Conservation (phyloP, 2,113 vertebrate genomes). For the Macrotis lagotis region DNA sequence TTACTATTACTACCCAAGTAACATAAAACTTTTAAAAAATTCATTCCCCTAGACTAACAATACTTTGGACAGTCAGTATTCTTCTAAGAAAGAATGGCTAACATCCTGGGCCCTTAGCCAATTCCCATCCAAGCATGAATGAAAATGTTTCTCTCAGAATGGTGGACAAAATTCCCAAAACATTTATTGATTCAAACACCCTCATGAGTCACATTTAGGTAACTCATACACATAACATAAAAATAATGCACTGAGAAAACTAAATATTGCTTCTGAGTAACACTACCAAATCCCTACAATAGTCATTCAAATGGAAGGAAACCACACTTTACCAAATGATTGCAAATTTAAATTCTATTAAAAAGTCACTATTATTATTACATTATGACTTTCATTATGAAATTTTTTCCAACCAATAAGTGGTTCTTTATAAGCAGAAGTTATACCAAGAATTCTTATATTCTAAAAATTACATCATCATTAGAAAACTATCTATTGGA, state of each 20-base stretch:
- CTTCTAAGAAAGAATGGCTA: background rate
- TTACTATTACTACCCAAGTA: background rate
- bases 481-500: background rate
- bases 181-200: too few relatives aligned
- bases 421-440: background rate
- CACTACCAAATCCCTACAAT: background rate
- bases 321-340: background rate
- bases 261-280: background rate
- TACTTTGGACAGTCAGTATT: background rate
- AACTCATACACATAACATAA: background rate
- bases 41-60: background rate
- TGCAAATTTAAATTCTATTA: background rate
- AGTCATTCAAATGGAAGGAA: background rate
- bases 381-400: background rate
- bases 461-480: background rate
- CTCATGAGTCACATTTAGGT: background rate
- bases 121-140: background rate
- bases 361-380: background rate
- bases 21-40: background rate
- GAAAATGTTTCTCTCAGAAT: background rate
- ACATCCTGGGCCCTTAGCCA: background rate
- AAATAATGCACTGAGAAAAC: background rate
- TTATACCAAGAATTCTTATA: background rate
- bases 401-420: background rate
- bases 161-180: background rate